phyloP scores from a whole-genome alignment of 92 coral and sea anemone genomes.

The Pocillopora grandis region DNA sequence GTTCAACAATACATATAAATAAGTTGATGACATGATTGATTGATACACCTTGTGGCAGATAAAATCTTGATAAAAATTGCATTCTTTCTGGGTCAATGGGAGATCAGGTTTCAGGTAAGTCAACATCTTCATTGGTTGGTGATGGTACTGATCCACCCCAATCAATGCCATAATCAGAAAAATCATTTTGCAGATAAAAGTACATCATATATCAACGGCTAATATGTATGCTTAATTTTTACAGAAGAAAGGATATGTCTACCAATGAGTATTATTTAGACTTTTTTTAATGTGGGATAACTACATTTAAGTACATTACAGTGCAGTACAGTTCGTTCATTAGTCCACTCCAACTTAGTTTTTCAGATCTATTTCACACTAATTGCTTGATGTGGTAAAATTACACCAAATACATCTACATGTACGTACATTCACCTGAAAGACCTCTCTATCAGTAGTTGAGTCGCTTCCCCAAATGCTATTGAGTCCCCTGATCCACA shows the following conservation, averaged over 20 bases:
- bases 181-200: constrained; percentile 39
- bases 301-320: no score
- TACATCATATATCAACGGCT: not conserved
- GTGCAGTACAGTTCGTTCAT: no score
- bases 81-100: constrained; percentile 43
- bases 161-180: constrained; percentile 63
- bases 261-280: not conserved
- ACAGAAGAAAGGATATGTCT: no score
- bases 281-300: not conserved
- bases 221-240: no score
- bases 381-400: not conserved
- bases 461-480: constrained; percentile 37
- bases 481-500: constrained; percentile 65
- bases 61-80: constrained; percentile 39
- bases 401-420: not conserved
- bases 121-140: constrained; percentile 54
- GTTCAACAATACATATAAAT: constrained; percentile 27
- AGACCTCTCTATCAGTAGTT: constrained; percentile 31
- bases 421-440: constrained; percentile 13
- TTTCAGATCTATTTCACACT: no score
- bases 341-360: no score
- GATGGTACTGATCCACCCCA: constrained; percentile 66
- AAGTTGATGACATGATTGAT: constrained; percentile 20
- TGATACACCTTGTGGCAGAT: constrained; percentile 16
- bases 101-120: constrained; percentile 64